Evolutionary conservation across 2,797 vertebrate genomes (phyloP).

Genomic region (Lagorchestes hirsutus): DNA sequence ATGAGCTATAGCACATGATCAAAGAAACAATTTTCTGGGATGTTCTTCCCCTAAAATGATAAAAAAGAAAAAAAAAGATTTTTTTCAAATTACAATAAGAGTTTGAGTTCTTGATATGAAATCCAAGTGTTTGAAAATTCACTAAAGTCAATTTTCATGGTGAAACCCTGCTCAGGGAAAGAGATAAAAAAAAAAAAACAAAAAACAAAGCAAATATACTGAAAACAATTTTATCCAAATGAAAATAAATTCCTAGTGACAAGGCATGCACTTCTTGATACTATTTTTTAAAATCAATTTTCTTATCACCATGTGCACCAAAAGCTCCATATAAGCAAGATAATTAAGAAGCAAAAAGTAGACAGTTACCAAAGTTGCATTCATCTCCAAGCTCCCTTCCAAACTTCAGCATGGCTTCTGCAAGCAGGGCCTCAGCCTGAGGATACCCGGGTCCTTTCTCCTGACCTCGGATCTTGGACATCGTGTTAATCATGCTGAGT

Average conservation of each 20-base stretch:
- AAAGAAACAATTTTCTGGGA: not conserved
- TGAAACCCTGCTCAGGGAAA: not conserved
- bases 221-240: not conserved
- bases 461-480: slow-evolving; percentile 98
- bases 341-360: not conserved
- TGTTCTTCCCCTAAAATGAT: not conserved
- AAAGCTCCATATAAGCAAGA: not conserved
- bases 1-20: not conserved
- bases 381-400: slow-evolving; percentile 97
- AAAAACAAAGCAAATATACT: not conserved
- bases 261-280: not conserved
- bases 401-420: slow-evolving; percentile 96
- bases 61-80: not conserved
- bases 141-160: not conserved
- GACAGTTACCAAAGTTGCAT: slow-evolving; percentile 93
- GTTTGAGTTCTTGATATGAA: not conserved
- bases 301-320: not conserved
- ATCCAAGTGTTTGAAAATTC: not conserved
- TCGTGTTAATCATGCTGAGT: slow-evolving; percentile 99
- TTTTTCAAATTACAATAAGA: not conserved
- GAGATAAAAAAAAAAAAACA: not conserved
- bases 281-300: not conserved
- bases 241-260: not conserved
- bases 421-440: slow-evolving; percentile 94
- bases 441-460: slow-evolving; percentile 98